Evolutionary conservation across 2,888 invertebrate species (phyloP), one percentile per base, ranked within the genome.

Genomic region (Apamea sordens): DNA sequence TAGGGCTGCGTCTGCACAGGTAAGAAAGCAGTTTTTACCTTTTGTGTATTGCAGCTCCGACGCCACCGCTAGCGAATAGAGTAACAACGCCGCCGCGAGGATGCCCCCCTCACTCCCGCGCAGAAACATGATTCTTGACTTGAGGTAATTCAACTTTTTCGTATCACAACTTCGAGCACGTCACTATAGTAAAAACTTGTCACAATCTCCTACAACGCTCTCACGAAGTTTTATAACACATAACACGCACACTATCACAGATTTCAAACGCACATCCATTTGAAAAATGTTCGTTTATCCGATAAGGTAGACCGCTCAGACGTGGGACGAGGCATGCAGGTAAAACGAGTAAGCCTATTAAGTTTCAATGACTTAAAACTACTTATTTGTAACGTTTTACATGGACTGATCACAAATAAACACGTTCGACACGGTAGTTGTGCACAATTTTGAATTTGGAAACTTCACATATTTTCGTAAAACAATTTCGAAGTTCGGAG

Each of bases 221-320:
- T 94, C 94, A 94, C 93, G 92, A 90, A 92, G 95, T 95, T 91
- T 94, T 92, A 92, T 92, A 93, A 93, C 96, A 96, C 95, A 94
- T 93, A 95, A 92, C 95, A 96, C 95, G 94, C 94, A 95, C 96
- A 96, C 96, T 95, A 95, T 95, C 96, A 95, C 96, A 94, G 90
- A 93, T 94, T 93, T 94, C 91, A 94, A 95, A 95, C 95, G 94
- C 96, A 96, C 96, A 96, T 96, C 95, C 96, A 97, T 97, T 96
- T 96, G 95, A 96, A 96, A 96, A 96, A 95, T 95, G 95, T 96
- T 94, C 96, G 96, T 96, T 96, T 96, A 95, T 96, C 95, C 96
- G 94, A 96, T 95, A 95, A 94, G 92, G 93, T 91, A 94, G 94
- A 95, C 95, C 95, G 95, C 95, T 94, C 94, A 93, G 92, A 94